Base-by-base conservation (phyloP, 92 coral and sea anemone species). In the Palythoa heliodiscus region DNA sequence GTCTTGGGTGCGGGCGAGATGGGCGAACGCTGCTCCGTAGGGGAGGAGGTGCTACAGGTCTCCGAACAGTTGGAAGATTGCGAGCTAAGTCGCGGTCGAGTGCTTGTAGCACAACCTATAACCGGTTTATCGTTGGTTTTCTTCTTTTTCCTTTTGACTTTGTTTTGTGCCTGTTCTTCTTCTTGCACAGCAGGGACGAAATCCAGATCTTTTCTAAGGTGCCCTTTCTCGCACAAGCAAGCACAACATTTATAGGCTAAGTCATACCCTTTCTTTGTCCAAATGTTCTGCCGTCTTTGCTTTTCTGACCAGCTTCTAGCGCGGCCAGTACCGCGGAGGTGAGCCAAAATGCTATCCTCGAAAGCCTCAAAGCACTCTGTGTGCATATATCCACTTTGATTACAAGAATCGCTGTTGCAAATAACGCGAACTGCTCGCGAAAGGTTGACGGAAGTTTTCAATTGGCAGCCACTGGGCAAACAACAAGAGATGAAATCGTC, bases 261-360 rank as follows among this genome's bases (percentile, higher is more conserved):
- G 90, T 96, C 99, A 82, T 96, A 96, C 63, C 99, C 99, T 66
- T 95, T 96, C 93, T 96, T 96, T 61, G 99, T 96, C 99, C 99
- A 96, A 83, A 96, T 96, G 89, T 96, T 96, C 73, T 96, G 99
- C 17, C 99, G 86, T 73, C 99, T 84, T 88, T 96, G 99, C 78
- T 94, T 94, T 85, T 96, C 99, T 39, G 98, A 93, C 99, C 99
- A 96, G 86, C 99, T 96, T 67, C 99, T 89, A 16, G 99, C 99
- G 76, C 99, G 89, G 14, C 99, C 99, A 6, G 98, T 95, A 14
- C 99, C 98, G 83, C 98, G 91, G 54, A 96, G 87, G 82, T 91
- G 95, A 47, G 98, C 82, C 63, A 96, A 85, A 64, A 96, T 96
- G 71, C 93, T 95, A 64, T 96, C 99, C 71, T 96, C 99, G 86